Base-by-base conservation (phyloP, 2,113 vertebrate genomes). In the Xiphophorus maculatus region DNA sequence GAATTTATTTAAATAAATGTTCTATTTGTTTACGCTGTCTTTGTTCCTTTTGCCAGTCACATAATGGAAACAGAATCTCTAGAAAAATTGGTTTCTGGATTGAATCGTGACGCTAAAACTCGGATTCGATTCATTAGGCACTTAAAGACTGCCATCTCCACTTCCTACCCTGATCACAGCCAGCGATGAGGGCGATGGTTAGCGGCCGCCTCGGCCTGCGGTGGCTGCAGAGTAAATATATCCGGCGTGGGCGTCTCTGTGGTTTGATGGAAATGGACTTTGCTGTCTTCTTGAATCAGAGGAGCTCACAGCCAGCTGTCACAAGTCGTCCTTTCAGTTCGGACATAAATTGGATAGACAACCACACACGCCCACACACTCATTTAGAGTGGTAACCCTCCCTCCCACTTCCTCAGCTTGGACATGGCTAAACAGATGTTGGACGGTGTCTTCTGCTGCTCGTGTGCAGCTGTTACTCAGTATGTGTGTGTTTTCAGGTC, bases 401-500 rank as follows among this genome's bases (percentile, higher is more conserved):
- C 30, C 10, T 72, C 64, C 65, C 63, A 51, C 17, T 1, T 17
- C 44, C 35, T 77, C 35, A 13, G 30, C 30, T 83, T 40, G n/a
- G 68, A 73, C 74, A 76, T 4, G 9, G 42, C 60, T 30, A 25
- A 82, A 68, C 72, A 81, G 67, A 77, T 81, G 77, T 69, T 78
- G 27, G 30, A 9, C 30, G 35, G 67, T 30, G 15, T 68, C 15
- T 3, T 58, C 33, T 63, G 27, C 48, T 54, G 44, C 58, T 12
- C 0, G 11, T 72, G 40, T 79, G 30, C 61, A 51, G 37, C 37
- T 22, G 28, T 72, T n/a, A 37, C 48, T 27, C 1, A 29, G 61
- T 58, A 22, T 71, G n/a, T 44, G 27, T 71, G 15, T 80, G 25
- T 42, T 65, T 77, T 54, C 89, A 99, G 98, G 86, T 96, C 86